Percentiles rank a stretch among this genome's conserved stretches.
Conservation (phyloP, 2,797 vertebrate species). For the Myoxocephalus aenaeus region DNA sequence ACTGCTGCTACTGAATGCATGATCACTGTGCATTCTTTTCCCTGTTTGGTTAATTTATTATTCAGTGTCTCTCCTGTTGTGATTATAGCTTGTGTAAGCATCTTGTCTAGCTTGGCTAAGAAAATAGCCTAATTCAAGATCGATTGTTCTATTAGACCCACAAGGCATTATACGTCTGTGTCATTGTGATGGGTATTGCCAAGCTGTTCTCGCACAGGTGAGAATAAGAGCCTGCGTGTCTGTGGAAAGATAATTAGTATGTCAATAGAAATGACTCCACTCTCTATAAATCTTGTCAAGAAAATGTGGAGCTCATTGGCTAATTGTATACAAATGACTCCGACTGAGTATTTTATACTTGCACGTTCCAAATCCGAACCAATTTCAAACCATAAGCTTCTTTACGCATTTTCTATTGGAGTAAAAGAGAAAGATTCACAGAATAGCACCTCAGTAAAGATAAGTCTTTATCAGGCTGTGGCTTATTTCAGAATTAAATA, state of each 20-base stretch:
- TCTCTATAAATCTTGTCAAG: conserved; percentile 37
- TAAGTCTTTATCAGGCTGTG: conserved; percentile 39
- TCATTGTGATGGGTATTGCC: conserved; percentile 32
- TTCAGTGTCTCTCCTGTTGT: conserved; percentile 22
- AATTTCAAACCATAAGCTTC: conserved; percentile 8
- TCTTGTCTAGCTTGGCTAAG: conserved; percentile 32
- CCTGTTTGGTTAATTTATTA: conserved; percentile 39
- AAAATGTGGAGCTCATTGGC: conserved; percentile 35
- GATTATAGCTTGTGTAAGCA: conserved; percentile 48
- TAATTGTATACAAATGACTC: conserved; percentile 36
- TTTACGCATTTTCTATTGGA: conserved; percentile 6
- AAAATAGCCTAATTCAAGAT: conserved; percentile 54
- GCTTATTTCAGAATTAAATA: conserved; percentile 51
- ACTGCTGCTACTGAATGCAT: not conserved
- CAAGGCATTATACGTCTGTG: conserved; percentile 34
- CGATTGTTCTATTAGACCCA: conserved; percentile 45
- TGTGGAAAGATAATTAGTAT: conserved; percentile 59
- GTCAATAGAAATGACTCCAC: conserved; percentile 47
- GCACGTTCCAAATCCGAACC: not conserved
- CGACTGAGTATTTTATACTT: conserved; percentile 16
- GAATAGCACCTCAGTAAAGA: conserved; percentile 21
- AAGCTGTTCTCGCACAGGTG: conserved; percentile 51
- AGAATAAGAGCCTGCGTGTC: conserved; percentile 29
- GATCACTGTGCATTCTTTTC: conserved; percentile 22
- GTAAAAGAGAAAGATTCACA: conserved; percentile 1